phyloP scores from a whole-genome alignment of 2,797 vertebrate genomes.

The Rousettus madagascariensis region DNA sequence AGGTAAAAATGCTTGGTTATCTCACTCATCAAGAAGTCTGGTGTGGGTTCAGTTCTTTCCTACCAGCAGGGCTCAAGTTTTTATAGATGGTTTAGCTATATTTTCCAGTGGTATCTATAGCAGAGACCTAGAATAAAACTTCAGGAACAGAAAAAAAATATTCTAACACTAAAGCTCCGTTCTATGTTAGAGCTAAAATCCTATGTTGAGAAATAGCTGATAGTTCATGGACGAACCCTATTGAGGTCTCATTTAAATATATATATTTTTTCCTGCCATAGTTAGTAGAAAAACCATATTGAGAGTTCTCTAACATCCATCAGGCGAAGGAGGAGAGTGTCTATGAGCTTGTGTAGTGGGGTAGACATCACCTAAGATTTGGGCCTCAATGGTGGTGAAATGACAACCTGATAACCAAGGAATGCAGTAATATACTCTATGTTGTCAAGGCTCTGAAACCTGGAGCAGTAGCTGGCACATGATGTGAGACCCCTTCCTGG shows the following conservation, averaged over 20 bases:
- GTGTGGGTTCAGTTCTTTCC: neutral
- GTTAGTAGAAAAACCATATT: neutral
- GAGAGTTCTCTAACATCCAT: neutral
- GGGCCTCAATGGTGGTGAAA: too few relatives aligned
- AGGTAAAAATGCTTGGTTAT: neutral
- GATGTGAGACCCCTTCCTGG: neutral
- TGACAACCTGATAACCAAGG: neutral
- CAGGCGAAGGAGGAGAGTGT: neutral
- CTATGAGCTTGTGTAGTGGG: neutral
- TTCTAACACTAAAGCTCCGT: neutral
- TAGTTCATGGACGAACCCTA: neutral
- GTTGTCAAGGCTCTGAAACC: neutral
- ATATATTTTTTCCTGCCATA: neutral
- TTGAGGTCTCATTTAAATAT: neutral
- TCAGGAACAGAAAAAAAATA: neutral
- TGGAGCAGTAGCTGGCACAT: neutral
- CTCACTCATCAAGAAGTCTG: neutral
- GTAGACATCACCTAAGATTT: neutral
- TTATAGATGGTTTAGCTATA: neutral
- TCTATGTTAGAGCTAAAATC: neutral
- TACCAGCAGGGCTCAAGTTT: neutral
- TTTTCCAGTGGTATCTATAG: neutral
- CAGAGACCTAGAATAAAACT: neutral
- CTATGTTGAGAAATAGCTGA: neutral
- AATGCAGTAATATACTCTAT: neutral